Conservation (phyloP, 2,113 vertebrate genomes). For the Himantopus leucocephalus region DNA sequence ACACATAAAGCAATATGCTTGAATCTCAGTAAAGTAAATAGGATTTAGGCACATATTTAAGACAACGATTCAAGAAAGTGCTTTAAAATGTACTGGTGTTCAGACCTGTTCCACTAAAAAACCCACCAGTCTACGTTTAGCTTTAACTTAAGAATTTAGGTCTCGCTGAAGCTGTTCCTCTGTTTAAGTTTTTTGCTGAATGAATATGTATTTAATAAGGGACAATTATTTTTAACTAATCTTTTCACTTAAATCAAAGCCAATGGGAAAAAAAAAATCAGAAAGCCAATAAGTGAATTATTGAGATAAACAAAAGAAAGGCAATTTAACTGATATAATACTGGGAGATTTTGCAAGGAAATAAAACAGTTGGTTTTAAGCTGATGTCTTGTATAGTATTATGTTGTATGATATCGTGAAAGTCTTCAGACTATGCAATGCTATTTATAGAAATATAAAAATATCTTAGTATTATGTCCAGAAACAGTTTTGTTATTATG, state of each 20-base stretch:
- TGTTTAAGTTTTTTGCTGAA: not conserved
- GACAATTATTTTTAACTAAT: not conserved
- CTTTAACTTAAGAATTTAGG: not conserved
- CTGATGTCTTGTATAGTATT: not conserved
- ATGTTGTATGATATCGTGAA: not conserved
- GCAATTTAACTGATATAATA: not conserved
- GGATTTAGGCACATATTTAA: not conserved
- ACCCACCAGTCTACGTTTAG: not conserved
- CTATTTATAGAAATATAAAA: not conserved
- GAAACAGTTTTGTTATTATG: not conserved
- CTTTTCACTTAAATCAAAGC: not conserved
- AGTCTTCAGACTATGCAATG: not conserved
- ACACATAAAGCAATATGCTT: not conserved
- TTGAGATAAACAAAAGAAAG: not conserved
- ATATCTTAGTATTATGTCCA: not conserved
- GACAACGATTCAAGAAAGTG: not conserved
- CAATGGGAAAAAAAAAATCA: not conserved
- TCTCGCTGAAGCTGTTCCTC: not conserved
- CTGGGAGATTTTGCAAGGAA: not conserved
- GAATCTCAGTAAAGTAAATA: not conserved
- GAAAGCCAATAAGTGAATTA: not conserved
- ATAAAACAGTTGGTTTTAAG: not conserved
- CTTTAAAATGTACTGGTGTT: not conserved
- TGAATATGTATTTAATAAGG: not conserved
- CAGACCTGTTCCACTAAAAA: not conserved